Evolutionary conservation across 64 coral and sea anemone species (phyloP), one percentile per base, ranked within the genome.

Genomic region (Pocillopora damicornis): DNA sequence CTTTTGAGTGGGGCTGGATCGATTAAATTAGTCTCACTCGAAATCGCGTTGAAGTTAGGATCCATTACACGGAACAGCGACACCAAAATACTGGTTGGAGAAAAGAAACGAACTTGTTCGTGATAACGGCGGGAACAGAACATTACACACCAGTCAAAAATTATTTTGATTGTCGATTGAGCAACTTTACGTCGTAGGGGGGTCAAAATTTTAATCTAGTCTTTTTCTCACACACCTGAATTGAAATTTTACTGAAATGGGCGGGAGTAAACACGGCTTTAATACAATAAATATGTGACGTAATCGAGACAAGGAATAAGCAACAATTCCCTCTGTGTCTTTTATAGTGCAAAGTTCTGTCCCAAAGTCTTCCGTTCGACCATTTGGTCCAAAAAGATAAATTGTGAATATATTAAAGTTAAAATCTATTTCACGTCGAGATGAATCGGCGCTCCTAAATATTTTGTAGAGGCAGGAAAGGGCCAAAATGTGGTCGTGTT

Each of bases 21-120:
- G 81, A 45, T 37, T 85, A 85, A 85, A 73, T 85, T 85, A 71
- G 64, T 56, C 64, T 11, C 26, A 72, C 64, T 56, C 81, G 38
- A 71, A 72, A 57, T 85, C 81, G 81, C 75, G 56, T 77, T 77
- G 75, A 77, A 56, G 37, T 77, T 77, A 77, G n/a, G 38, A 85
- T 71, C 81, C 71, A 72, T 85, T 85, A 73, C 65, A 42, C 81
- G 72, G n/a, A 85, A 85, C 62, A 85, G 59, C 57, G 23, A 85
- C 64, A 58, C 80, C 65, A 61, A 16, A 38, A 63, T 45, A 42
- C 22, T 71, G 67, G 57, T 3, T 4, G 25, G 23, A 58, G 36
- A 45, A 66, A 66, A 37, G 14, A 16, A 38, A 66, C 11, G 12
- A 18, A 81, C 34, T 23, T 15, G 34, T 4, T 30, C 30, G 13